Conservation (phyloP, 1,140 invertebrate species). For the Heterodera schachtii region DNA sequence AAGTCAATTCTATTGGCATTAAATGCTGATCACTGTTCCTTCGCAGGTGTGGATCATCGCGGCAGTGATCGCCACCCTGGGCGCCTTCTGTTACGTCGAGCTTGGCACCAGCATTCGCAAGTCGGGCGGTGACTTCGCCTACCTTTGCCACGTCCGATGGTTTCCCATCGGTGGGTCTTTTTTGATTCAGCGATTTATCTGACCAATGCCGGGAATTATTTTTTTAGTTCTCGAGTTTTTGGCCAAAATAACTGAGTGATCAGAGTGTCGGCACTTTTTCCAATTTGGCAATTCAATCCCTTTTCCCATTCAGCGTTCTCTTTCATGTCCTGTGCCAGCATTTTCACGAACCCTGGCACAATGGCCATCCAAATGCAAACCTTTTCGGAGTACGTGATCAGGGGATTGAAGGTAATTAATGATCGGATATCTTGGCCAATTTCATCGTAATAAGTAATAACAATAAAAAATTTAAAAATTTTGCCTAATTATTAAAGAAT, state of each 20-base stretch:
- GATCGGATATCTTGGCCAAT: not conserved
- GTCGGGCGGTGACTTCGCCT: slow-evolving; percentile 55
- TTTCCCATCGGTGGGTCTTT: not conserved
- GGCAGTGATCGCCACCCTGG: slow-evolving; percentile 35
- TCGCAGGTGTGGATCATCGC: slow-evolving; percentile 32
- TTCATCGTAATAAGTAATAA: not conserved
- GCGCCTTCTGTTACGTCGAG: slow-evolving; percentile 46
- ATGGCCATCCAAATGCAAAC: slow-evolving; percentile 48
- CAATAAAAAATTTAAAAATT: too few species aligned
- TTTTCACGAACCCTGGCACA: slow-evolving; percentile 48
- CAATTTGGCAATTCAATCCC: slow-evolving; percentile 23
- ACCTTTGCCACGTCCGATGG: slow-evolving; percentile 54
- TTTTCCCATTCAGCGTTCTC: slow-evolving; percentile 36
- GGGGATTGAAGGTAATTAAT: slow-evolving; percentile 25
- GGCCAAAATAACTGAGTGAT: not conserved
- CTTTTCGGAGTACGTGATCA: slow-evolving; percentile 33
- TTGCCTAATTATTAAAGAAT: not conserved
- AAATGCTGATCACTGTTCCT: not conserved
- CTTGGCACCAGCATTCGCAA: slow-evolving; percentile 52
- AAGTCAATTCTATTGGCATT: too few species aligned
- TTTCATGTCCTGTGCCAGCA: slow-evolving; percentile 48
- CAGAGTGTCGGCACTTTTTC: slow-evolving; percentile 7
- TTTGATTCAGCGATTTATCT: too few species aligned
- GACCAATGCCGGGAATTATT: too few species aligned
- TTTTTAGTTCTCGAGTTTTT: not conserved